phyloP scores from a whole-genome alignment of 2,888 invertebrate species.

The Callyntrura sp. region DNA sequence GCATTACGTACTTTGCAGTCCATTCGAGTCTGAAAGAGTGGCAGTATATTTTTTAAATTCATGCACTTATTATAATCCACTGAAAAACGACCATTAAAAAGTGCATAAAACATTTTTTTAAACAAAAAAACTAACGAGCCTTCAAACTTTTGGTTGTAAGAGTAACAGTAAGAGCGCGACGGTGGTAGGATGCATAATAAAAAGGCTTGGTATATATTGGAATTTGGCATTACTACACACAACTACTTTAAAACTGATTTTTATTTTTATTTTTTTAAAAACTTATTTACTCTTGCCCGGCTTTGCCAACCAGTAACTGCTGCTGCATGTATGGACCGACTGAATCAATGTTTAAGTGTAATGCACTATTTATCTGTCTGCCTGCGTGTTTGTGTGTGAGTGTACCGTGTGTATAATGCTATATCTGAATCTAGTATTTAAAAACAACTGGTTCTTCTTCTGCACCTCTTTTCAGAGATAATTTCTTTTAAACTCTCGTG shows the following conservation, averaged over 20 bases:
- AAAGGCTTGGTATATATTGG: background rate
- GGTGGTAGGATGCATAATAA: background rate
- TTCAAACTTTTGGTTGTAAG: background rate
- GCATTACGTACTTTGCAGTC: too few relatives aligned
- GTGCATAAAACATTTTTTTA: conserved; percentile 41
- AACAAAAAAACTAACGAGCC: conserved; percentile 4
- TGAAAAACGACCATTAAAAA: conserved; percentile 45
- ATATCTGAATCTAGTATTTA: conserved; percentile 16
- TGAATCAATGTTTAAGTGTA: conserved; percentile 27
- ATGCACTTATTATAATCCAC: conserved; percentile 6
- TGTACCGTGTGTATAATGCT: background rate
- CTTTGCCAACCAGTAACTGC: background rate
- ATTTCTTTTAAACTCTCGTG: conserved; percentile 13
- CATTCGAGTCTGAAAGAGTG: too few relatives aligned
- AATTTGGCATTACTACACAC: too few relatives aligned
- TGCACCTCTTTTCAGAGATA: conserved; percentile 55
- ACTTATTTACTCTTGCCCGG: conserved; percentile 41
- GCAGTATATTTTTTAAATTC: background rate
- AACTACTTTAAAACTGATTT: conserved; percentile 30
- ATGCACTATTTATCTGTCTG: conserved; percentile 32
- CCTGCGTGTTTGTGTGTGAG: too few relatives aligned
- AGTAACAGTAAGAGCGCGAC: too few relatives aligned
- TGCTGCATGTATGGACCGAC: background rate
- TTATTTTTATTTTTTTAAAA: conserved; percentile 36
- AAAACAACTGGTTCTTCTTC: conserved; percentile 68